phyloP scores from a whole-genome alignment of 2,888 invertebrate genomes.

The Temnothorax unifasciatus region DNA sequence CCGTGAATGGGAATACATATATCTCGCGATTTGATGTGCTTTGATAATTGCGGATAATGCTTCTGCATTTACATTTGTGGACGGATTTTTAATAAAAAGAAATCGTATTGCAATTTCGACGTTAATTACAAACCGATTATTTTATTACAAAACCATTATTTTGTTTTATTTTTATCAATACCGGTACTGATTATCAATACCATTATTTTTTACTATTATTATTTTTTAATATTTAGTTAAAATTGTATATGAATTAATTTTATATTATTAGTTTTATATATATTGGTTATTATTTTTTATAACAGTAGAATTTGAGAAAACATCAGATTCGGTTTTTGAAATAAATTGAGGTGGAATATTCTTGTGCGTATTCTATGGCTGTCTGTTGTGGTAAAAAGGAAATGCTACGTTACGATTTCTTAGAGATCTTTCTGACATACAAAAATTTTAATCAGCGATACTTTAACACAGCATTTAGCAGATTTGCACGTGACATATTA shows the following conservation, averaged over 20 bases:
- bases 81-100: neutral
- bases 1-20: neutral
- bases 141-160: neutral
- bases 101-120: neutral
- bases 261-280: neutral
- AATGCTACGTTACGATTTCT: neutral
- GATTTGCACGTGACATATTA: neutral
- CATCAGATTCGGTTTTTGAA: neutral
- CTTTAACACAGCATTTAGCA: neutral
- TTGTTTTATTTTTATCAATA: neutral
- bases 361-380: neutral
- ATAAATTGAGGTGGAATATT: neutral
- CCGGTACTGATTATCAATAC: neutral
- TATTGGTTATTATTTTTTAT: neutral
- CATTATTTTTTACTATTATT: neutral
- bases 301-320: slow-evolving; percentile 3
- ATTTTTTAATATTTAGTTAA: neutral
- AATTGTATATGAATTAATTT: slow-evolving; percentile 1
- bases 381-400: neutral
- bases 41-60: neutral
- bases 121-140: neutral
- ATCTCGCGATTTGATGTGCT: neutral
- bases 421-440: neutral
- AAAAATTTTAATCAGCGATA: neutral
- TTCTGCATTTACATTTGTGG: neutral